Evolutionary conservation across 2,797 vertebrate species (phyloP).

Genomic region (Cirrhinus molitorella): DNA sequence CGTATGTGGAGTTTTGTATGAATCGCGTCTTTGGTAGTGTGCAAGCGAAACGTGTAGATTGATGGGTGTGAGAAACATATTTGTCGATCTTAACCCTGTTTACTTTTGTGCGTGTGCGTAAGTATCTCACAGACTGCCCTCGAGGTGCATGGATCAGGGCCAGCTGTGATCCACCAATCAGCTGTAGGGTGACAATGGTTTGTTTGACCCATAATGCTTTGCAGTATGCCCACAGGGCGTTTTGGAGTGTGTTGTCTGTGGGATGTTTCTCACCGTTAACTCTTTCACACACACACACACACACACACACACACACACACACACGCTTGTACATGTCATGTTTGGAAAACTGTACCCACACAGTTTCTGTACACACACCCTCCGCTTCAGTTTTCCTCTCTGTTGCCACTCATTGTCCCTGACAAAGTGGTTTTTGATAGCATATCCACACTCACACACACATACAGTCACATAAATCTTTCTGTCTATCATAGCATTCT

Average conservation of each 20-base stretch:
- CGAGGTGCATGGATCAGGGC: conserved; percentile 45
- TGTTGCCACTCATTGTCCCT: conserved; percentile 7
- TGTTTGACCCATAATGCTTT: conserved; percentile 42
- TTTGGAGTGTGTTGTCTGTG: conserved; percentile 5
- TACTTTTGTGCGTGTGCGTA: conserved; percentile 37
- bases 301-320: conserved; percentile 20
- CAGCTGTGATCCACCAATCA: conserved; percentile 42
- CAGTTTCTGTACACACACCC: conserved; percentile 32
- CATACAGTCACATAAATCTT: conserved; percentile 15
- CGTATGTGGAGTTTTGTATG: background rate
- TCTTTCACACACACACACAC: conserved; percentile 29
- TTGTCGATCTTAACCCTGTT: conserved; percentile 29
- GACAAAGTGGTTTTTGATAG: conserved; percentile 18
- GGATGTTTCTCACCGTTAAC: conserved; percentile 34
- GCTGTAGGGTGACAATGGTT: conserved; percentile 25
- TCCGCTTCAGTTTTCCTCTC: background rate
- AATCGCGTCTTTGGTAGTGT: background rate
- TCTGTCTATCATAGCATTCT: background rate
- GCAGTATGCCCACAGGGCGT: conserved; percentile 6
- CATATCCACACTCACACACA: background rate
- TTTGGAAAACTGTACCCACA: conserved; percentile 7
- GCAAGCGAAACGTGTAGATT: conserved; percentile 6
- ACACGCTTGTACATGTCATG: conserved; percentile 20
- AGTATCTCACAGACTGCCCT: conserved; percentile 42
- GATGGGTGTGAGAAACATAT: conserved; percentile 47